Base-by-base conservation (phyloP, 2,797 vertebrate genomes). In the Jordanella pulchra region DNA sequence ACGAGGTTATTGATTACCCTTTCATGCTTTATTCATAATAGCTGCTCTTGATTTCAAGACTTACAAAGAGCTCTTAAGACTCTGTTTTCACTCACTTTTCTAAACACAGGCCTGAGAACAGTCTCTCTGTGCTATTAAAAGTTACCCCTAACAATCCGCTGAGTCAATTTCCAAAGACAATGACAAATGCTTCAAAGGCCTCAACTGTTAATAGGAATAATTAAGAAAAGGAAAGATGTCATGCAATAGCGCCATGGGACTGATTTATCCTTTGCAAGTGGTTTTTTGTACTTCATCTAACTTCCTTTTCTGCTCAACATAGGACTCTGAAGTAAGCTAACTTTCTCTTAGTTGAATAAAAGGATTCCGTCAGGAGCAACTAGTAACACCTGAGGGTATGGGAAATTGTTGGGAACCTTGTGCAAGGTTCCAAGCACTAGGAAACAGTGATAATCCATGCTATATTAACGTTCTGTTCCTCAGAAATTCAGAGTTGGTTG, bases 181-280 rank as follows among this genome's bases (percentile, higher is more conserved):
- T 94, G 92, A 94, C 89, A 78, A 91, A 93, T 93, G 85, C 64
- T 39, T 73, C 67, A 71, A 65, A 73, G 14, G 63, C 72, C 79
- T 75, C 78, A 67, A 79, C 45, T 67, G 71, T 79, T 87, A 88
- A 92, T 88, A 85, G 86, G 76, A 91, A 92, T 92, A 93, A 93
- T 93, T 92, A 92, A 93, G 91, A 88, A 86, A 84, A 92, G 87
- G 73, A 64, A 72, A 90, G 66, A 65, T 85, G 84, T 76, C 85
- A 76, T 47, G 14, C 58, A 76, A 83, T 50, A 74, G 78, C 39
- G 70, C 77, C 80, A 50, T 48, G n/a, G 28, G 68, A 77, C 77
- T 89, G 86, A 91, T 92, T 91, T 84, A 91, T 92, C 79, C 75
- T 84, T 72, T 67, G 77, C 56, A 70, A 78, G 73, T 75, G 65